Base-by-base conservation (phyloP, 2,113 vertebrate genomes). In the Salminus brasiliensis region DNA sequence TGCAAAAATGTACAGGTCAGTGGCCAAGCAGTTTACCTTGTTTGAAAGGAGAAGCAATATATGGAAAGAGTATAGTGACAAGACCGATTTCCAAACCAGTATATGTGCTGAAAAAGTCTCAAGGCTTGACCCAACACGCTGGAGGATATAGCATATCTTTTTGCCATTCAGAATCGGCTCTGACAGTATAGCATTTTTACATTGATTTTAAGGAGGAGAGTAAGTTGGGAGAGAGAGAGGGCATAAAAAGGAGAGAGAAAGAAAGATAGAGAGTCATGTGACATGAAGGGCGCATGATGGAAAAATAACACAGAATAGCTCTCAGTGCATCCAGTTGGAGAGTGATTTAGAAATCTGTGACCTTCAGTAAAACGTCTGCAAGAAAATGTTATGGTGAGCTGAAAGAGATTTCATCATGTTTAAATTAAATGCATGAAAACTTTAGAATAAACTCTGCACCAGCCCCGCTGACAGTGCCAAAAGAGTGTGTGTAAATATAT, bases 241-340 rank as follows among this genome's bases (percentile, higher is more conserved):
- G 27, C 29, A 12, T 49, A 49, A 57, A 29, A 70, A 36, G 29
- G 62, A 43, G 25, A 57, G 27, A 53, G 15, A 68, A 23, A 68
- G 74, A 41, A 16, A 34, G 12, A 39, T 43, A 72, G 55, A 62
- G 16, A 59, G 66, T n/a, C 59, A 68, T 67, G 62, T 80, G 70
- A 80, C 62, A 65, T 55, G 45, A 53, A 10, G 57, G 55, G 57
- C 63, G 49, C 78, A 80, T 47, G 59, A 72, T 75, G 75, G 67
- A 57, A 83, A 57, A 55, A 77, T 23, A 45, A 86, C 75, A 85
- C 41, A 77, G 67, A 79, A 87, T 83, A 82, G 69, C 85, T 85
- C 77, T 83, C 81, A 83, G 83, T 75, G 80, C 80, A 83, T 78
- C 68, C 80, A 82, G 27, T 60, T 84, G 80, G 60, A 83, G 57